Evolutionary conservation across 2,797 vertebrate genomes (phyloP), one percentile per base, ranked within the genome.

Genomic region (Cetoscarus ocellatus): DNA sequence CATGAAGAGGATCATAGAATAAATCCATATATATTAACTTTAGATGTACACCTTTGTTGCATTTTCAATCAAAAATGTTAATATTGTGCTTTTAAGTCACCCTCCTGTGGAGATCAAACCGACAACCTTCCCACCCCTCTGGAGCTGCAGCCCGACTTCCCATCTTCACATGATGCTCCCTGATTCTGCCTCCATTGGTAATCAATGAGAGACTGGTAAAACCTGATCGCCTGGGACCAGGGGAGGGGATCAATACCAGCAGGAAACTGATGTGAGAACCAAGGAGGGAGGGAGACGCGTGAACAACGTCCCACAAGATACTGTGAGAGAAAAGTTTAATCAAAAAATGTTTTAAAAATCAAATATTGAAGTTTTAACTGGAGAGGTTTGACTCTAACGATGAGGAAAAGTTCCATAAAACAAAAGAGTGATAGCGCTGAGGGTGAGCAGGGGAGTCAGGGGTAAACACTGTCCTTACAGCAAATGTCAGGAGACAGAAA

Each of bases 181-280:
- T 15, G 48, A 60, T 43, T 50, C 73, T 78, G 81, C 87, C 68
- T 89, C 80, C 58, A 85, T 86, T 85, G 87, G 79, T 87, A 91
- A 92, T 92, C 91, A 89, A 90, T 92, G 72, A 70, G 53, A 86
- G 87, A 87, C 83, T 85, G 86, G 89, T 92, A 90, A 89, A 89
- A 87, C 82, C 87, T 66, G 82, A 90, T 92, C 91, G 84, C 82
- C 70, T 18, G 89, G 86, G 91, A 90, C 50, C 38, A 56, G 73
- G 61, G 61, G 56, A 67, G 60, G 52, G 75, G 83, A 88, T 91
- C 88, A 70, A 91, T 91, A 91, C 3, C 70, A 80, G 83, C 82
- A 83, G 83, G 78, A 86, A 86, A 68, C 80, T 81, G 69, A 82
- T 86, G 90, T 89, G 88, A 88, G 90, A 91, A 91, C 17, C 10